Evolutionary conservation across 2,113 vertebrate genomes (phyloP).

Genomic region (Caranx ignobilis): DNA sequence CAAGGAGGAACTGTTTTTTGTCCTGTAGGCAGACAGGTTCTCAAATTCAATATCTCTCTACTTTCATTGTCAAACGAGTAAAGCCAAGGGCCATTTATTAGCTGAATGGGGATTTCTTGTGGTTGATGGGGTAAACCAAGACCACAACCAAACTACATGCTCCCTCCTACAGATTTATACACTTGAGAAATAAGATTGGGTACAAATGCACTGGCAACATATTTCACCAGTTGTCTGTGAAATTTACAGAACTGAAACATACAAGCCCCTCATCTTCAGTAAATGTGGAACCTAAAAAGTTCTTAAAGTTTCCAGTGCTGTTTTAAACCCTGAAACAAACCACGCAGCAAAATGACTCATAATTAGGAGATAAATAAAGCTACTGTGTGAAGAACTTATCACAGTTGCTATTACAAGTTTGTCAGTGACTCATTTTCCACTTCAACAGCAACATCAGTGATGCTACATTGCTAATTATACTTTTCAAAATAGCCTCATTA

Average conservation of each 20-base stretch:
- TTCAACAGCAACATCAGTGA: background rate
- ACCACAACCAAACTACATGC: background rate
- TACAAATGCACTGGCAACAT: background rate
- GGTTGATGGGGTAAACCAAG: background rate
- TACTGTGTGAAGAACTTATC: background rate
- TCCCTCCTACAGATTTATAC: background rate
- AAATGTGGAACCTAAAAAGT: background rate
- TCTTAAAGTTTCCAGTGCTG: background rate
- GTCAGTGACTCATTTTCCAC: background rate
- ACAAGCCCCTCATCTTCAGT: background rate
- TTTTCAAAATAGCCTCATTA: background rate
- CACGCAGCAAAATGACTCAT: background rate
- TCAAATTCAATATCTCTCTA: background rate
- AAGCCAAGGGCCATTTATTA: background rate
- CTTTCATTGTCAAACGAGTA: background rate
- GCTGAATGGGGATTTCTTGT: background rate
- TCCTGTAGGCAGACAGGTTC: background rate
- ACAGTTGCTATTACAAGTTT: background rate
- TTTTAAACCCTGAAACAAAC: slow-evolving; percentile 5
- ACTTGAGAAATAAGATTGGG: background rate
- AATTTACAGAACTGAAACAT: slow-evolving; percentile 32
- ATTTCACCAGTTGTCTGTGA: background rate
- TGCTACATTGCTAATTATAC: background rate
- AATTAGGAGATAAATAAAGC: background rate
- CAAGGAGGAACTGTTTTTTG: background rate